These are phyloP conservation scores for Oenanthe melanoleuca DNA, from an alignment of 2,113 vertebrate species.

Conservation along the genomic window DNA sequence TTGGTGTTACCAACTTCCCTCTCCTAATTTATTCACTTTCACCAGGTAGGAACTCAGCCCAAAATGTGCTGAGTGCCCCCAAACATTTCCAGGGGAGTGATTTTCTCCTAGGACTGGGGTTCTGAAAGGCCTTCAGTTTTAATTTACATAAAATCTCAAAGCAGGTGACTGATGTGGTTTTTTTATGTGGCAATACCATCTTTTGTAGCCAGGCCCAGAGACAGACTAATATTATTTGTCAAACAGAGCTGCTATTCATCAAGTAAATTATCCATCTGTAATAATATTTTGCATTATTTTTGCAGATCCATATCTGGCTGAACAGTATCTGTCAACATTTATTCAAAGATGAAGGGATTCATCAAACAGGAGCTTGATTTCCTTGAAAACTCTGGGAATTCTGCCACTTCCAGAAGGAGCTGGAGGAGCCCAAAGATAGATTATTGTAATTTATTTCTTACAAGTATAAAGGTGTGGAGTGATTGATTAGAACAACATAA, in stretches of 20 bases:
- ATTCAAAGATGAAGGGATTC: background rate
- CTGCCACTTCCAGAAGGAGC: background rate
- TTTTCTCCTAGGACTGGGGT: background rate
- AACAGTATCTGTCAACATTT: constrained; percentile 28
- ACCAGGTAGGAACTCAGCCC: background rate
- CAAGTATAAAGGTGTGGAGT: background rate
- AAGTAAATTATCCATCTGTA: constrained; percentile 27
- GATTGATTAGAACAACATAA: background rate
- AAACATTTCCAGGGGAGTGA: background rate
- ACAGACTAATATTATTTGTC: constrained; percentile 16
- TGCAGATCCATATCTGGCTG: constrained; percentile 1
- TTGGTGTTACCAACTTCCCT: background rate
- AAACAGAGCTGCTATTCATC: constrained; percentile 23
- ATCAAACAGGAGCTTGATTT: constrained; percentile 23
- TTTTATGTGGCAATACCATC: background rate
- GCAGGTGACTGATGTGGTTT: constrained; percentile 13
- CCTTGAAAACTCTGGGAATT: background rate
- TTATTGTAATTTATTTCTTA: background rate
- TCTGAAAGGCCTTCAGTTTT: background rate
- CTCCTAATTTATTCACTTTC: background rate
- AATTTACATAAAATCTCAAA: background rate
- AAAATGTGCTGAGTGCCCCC: background rate
- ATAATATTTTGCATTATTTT: constrained; percentile 49
- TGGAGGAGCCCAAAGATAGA: background rate
- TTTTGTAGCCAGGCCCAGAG: constrained; percentile 2